Conservation (phyloP, 2,113 vertebrate genomes). For the Mellivora capensis region DNA sequence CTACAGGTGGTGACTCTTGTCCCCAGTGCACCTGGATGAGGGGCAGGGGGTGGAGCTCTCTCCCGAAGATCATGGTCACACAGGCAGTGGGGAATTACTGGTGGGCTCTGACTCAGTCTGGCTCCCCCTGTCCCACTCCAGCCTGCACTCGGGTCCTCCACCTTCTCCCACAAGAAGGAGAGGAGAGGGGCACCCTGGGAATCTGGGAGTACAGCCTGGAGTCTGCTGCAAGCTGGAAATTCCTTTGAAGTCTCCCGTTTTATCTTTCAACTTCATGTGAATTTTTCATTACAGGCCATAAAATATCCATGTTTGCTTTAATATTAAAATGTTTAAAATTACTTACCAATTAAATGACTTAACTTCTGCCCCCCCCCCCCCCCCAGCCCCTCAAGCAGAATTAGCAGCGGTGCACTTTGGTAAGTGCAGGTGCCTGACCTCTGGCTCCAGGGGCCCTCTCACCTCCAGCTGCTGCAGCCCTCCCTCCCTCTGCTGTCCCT, state of each 20-base stretch:
- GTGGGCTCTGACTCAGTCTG: background rate
- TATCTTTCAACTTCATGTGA: conserved; percentile 15
- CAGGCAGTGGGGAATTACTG: rapidly evolving
- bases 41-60: rapidly evolving
- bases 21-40: background rate
- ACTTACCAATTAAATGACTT: conserved; percentile 4
- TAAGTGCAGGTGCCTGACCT: background rate
- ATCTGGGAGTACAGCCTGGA: background rate
- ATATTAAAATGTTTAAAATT: conserved; percentile 46
- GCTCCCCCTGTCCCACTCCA: background rate
- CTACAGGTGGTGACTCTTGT: background rate
- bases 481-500: background rate
- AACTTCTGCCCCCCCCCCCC: background rate
- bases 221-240: background rate
- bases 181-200: background rate
- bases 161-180: background rate
- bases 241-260: background rate
- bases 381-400: background rate
- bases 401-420: background rate
- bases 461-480: background rate
- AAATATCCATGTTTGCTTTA: conserved; percentile 53
- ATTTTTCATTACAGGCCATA: conserved; percentile 34
- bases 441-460: background rate
- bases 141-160: background rate
- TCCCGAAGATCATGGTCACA: background rate